Base-by-base conservation (phyloP, 2,888 invertebrate species). In the Nysson spinosus region DNA sequence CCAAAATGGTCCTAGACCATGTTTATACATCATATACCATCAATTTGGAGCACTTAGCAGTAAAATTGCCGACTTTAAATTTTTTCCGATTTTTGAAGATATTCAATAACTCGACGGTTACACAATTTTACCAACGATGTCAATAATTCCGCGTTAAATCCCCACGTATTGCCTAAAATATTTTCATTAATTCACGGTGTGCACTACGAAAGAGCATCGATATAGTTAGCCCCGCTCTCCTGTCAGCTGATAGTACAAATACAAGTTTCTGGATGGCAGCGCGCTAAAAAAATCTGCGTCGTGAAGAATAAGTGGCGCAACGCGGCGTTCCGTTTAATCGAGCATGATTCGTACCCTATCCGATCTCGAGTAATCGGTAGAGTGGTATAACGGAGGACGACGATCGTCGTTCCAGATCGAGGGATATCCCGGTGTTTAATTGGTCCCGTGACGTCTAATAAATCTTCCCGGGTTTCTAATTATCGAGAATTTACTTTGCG, bases 341-440 rank as follows among this genome's bases (percentile, higher is more conserved):
- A 58, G 51, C 72, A 40, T 65, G 52, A 60, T 57, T 57, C 32
- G 60, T 57, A 39, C 55, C 65, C 60, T 47, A 49, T 61, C 62
- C 60, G 70, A 61, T 55, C 57, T 65, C 55, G 32, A 46, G 56
- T 65, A 28, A 63, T 58, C 47, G 37, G 39, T 22, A 22, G 35
- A 16, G 46, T 34, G 34, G 46, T 28, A 70, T 70, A 55, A 60
- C 16, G 49, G 46, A 63, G 63, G 54, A 56, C 56, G 63, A 50
- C 56, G 72, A 11, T 4, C 70, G 72, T 66, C 74, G 69, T 73
- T 66, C 70, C 60, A 67, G 60, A 67, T 67, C 74, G 67, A 58
- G 37, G 37, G 46, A 39, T 50, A 39, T 22, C 26, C 35, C 66
- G 73, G 65, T 55, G 62, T 52, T 74, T 74, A 74, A 73, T 73